Percentiles rank a stretch among this genome's conserved stretches.
Conservation (phyloP, 37 sponge, comb jelly and placozoan species). For the Cladorhizidae sp. region DNA sequence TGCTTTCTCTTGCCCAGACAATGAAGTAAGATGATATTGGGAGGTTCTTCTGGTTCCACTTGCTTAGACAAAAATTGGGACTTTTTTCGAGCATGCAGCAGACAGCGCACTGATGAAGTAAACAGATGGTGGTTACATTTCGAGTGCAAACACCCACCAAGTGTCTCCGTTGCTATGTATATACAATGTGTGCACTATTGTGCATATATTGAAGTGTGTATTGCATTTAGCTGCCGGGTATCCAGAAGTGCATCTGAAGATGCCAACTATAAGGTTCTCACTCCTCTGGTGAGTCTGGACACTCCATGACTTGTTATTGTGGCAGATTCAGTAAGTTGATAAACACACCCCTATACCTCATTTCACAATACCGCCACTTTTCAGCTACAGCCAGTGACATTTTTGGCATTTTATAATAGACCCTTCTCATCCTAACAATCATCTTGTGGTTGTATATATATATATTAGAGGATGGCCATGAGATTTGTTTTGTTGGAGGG, state of each 20-base stretch:
- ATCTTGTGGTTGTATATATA: background rate
- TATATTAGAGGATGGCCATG: conserved; percentile 81
- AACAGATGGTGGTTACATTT: too few relatives aligned
- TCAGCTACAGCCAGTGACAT: background rate
- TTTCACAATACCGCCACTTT: too few relatives aligned
- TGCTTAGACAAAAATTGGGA: too few relatives aligned
- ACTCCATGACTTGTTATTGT: conserved; percentile 84
- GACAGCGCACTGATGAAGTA: too few relatives aligned
- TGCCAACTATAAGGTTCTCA: conserved; percentile 53
- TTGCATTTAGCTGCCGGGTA: conserved; percentile 48
- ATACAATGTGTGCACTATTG: too few relatives aligned
- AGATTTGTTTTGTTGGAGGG: conserved; percentile 92
- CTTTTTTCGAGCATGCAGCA: too few relatives aligned
- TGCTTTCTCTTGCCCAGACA: conserved; percentile 74
- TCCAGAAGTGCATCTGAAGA: conserved; percentile 48
- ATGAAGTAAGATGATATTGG: conserved; percentile 39
- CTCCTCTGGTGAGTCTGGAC: conserved; percentile 84
- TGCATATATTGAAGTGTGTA: background rate
- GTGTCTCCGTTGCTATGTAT: background rate
- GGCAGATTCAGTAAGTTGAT: conserved; percentile 71
- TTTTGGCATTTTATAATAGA: background rate
- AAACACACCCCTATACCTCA: background rate
- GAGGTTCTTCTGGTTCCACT: too few relatives aligned
- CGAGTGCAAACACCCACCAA: too few relatives aligned
- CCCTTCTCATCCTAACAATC: background rate